Conservation (phyloP, 1,140 invertebrate species). For the Leptopilina boulardi region DNA sequence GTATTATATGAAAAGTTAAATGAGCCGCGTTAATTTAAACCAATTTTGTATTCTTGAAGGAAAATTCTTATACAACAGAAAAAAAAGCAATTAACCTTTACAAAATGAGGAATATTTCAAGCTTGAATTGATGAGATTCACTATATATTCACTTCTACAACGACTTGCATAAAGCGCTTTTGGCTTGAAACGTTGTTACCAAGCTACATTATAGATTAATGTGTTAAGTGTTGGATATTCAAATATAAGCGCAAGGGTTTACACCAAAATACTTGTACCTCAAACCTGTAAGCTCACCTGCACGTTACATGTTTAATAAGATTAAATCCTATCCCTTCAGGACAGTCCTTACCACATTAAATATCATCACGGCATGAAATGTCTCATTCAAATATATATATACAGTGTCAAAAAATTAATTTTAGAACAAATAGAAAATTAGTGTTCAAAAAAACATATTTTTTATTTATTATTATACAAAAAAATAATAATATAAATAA, state of each 20-base stretch:
- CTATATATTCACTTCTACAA: background rate
- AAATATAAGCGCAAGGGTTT: background rate
- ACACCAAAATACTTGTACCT: slow-evolving; percentile 4
- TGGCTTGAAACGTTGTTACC: slow-evolving; percentile 15
- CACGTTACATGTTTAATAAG: background rate
- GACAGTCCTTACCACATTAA: background rate
- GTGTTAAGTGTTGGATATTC: slow-evolving; percentile 27
- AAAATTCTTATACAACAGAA: background rate
- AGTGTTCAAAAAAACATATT: no score
- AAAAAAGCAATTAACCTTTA: slow-evolving; percentile 20
- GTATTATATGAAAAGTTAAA: slow-evolving; percentile 16
- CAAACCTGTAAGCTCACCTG: background rate
- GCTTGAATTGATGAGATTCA: slow-evolving; percentile 31
- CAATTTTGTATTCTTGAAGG: slow-evolving; percentile 3
- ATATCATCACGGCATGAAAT: background rate
- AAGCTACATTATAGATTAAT: slow-evolving; percentile 21
- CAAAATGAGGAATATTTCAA: slow-evolving; percentile 31
- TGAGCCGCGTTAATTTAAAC: slow-evolving; percentile 30
- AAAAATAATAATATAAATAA: no score
- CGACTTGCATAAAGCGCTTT: slow-evolving; percentile 15
- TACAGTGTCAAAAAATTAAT: no score
- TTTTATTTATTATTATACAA: no score
- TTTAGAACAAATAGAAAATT: no score
- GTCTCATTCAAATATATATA: no score
- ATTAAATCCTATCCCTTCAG: background rate